Percentiles rank a stretch among this genome's conserved stretches.
Evolutionary conservation across 1,140 invertebrate species (phyloP).

Genomic region (Achatina immaculata): DNA sequence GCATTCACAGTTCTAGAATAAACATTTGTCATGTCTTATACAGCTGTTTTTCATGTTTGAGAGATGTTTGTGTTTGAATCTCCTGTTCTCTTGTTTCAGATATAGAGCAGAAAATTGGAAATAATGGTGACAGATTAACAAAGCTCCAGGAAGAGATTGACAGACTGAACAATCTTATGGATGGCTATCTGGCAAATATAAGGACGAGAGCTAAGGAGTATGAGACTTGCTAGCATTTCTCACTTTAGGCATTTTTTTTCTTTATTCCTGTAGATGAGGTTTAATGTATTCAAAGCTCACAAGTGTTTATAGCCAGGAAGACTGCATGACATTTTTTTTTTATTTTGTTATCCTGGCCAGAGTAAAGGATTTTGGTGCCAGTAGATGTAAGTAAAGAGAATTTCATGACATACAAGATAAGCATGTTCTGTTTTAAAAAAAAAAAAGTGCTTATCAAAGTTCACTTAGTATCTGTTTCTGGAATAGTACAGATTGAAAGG

Average conservation of each 20-base stretch:
- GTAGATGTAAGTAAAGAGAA: neutral
- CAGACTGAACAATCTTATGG: constrained; percentile 72
- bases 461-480: too few species aligned
- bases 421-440: neutral
- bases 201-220: constrained; percentile 72
- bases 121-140: constrained; percentile 71
- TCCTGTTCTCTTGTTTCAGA: constrained; percentile 64
- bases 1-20: neutral
- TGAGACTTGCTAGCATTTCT: constrained; percentile 67
- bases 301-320: too few species aligned
- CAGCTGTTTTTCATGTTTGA: neutral
- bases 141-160: constrained; percentile 70
- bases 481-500: too few species aligned
- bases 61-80: neutral
- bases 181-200: constrained; percentile 71
- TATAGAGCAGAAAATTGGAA: constrained; percentile 72
- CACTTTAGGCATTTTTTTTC: neutral
- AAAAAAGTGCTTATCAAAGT: too few species aligned
- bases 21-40: neutral
- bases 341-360: neutral
- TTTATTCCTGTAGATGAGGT: neutral
- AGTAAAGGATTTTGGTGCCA: neutral
- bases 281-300: too few species aligned
- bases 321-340: too few species aligned
- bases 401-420: neutral